Evolutionary conservation across 2,888 invertebrate genomes (phyloP).

Genomic region (Aricia artaxerxes): DNA sequence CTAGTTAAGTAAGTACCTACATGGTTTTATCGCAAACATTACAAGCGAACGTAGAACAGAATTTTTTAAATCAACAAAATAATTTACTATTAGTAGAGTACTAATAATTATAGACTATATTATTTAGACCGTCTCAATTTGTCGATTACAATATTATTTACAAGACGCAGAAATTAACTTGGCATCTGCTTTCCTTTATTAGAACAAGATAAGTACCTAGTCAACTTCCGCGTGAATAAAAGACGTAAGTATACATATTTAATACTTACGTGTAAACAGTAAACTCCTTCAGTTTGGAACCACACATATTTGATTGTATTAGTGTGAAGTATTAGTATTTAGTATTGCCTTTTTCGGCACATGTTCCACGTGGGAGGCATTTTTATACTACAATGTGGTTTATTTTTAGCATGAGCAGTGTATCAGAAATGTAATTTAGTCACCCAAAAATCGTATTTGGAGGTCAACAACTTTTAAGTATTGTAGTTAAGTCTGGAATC

Average conservation of each 20-base stretch:
- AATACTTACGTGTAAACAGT: neutral
- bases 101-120: too few relatives aligned
- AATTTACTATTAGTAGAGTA: too few relatives aligned
- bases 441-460: neutral
- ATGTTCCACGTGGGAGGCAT: conserved; percentile 21
- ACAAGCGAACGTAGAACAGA: neutral
- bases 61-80: neutral
- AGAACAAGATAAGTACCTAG: too few relatives aligned
- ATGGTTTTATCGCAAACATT: neutral
- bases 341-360: conserved; percentile 20
- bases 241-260: too few relatives aligned
- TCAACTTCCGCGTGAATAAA: neutral
- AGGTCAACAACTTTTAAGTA: neutral
- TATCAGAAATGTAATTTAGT: neutral
- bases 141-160: too few relatives aligned
- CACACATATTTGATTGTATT: neutral
- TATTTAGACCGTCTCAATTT: too few relatives aligned
- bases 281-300: neutral
- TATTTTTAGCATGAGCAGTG: conserved; percentile 7
- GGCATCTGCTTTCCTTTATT: too few relatives aligned
- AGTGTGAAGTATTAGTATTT: too few relatives aligned
- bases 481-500: neutral
- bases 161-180: too few relatives aligned
- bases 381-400: conserved; percentile 16
- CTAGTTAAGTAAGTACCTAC: neutral